Evolutionary conservation across 2,113 vertebrate genomes (phyloP).

Genomic region (Aptenodytes patagonicus): DNA sequence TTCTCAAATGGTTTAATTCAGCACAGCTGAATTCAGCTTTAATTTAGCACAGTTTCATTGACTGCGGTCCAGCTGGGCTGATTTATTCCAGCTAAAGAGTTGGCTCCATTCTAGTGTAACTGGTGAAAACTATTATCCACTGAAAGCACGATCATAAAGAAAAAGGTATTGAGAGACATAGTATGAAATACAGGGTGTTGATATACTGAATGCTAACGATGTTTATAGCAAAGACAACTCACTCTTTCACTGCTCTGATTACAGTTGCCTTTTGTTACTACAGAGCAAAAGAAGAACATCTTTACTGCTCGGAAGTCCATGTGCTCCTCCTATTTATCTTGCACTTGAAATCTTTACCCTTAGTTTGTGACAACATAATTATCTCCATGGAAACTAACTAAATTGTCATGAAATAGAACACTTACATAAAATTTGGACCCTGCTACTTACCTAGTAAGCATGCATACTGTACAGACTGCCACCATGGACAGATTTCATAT

Average conservation of each 20-base stretch:
- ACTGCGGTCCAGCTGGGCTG: slow-evolving; percentile 37
- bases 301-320: slow-evolving; percentile 30
- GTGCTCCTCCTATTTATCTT: slow-evolving; percentile 42
- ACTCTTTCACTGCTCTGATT: slow-evolving; percentile 26
- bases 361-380: slow-evolving; percentile 51
- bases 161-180: slow-evolving; percentile 35
- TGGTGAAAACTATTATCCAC: slow-evolving; percentile 42
- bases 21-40: slow-evolving; percentile 44
- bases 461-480: background rate
- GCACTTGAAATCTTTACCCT: slow-evolving; percentile 40
- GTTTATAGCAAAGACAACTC: slow-evolving; percentile 20
- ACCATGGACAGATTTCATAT: background rate
- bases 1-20: slow-evolving; percentile 41
- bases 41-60: slow-evolving; percentile 44
- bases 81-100: slow-evolving; percentile 31
- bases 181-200: slow-evolving; percentile 33
- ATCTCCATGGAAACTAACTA: slow-evolving; percentile 55
- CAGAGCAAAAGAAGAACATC: slow-evolving; percentile 19
- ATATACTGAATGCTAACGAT: slow-evolving; percentile 17
- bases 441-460: background rate
- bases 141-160: slow-evolving; percentile 35
- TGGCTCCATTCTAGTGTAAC: slow-evolving; percentile 36
- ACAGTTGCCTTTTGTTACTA: slow-evolving; percentile 40
- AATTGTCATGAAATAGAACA: slow-evolving; percentile 12
- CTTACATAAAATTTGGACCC: background rate